These are phyloP conservation scores for Eurytemora carolleeae DNA, from an alignment of 1,140 invertebrate genomes.

Conservation along the genomic window DNA sequence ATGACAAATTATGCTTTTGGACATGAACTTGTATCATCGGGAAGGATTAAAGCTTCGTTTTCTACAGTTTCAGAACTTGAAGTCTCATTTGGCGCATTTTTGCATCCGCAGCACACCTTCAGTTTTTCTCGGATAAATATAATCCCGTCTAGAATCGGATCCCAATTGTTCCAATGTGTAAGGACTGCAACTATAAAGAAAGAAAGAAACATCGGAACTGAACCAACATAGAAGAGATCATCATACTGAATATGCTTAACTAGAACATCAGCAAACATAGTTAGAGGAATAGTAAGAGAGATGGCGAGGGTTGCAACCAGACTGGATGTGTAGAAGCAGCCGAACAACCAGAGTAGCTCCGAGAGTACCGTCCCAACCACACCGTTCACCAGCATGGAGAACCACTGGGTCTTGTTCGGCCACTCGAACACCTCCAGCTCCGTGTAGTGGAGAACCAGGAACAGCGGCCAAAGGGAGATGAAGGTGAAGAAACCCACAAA, in stretches of 20 bases:
- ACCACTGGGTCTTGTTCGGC: constrained; percentile 54
- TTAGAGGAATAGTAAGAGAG: constrained; percentile 61
- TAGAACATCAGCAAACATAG: constrained; percentile 56
- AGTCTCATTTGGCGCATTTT: no score
- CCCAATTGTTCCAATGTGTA: constrained; percentile 62
- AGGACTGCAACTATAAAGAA: constrained; percentile 52
- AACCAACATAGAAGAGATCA: constrained; percentile 53
- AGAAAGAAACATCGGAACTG: constrained; percentile 51
- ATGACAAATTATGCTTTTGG: no score
- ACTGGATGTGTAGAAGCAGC: constrained; percentile 69
- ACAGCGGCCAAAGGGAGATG: constrained; percentile 59
- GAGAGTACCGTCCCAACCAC: constrained; percentile 66
- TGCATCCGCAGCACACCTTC: no score
- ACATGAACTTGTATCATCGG: no score
- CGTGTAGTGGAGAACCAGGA: constrained; percentile 56
- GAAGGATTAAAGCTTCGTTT: no score
- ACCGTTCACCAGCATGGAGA: constrained; percentile 56
- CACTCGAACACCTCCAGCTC: constrained; percentile 55
- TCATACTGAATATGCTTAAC: constrained; percentile 51
- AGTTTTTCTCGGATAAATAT: no score
- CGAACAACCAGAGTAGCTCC: constrained; percentile 72
- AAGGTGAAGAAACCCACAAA: constrained; percentile 70
- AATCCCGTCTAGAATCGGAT: constrained; percentile 36
- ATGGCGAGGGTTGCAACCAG: constrained; percentile 59
- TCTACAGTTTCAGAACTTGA: no score